A percentile compares a stretch with the other conserved stretches of the same genome.
These are phyloP conservation scores for Leuciscus waleckii DNA, from an alignment of 2,797 vertebrate genomes.

Conservation along the genomic window DNA sequence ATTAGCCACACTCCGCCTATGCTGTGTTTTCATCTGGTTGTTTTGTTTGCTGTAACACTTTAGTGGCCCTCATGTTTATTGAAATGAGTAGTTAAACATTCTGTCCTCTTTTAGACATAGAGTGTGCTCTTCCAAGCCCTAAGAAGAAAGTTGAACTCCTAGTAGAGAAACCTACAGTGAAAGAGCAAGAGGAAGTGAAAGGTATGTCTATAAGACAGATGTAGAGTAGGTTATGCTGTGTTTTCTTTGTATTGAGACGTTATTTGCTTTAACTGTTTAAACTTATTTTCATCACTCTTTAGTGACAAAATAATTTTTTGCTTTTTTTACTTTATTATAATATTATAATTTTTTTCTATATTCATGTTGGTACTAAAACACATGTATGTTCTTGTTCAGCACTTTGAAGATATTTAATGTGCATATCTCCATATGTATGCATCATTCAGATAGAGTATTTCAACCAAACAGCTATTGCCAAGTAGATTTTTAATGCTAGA, in stretches of 20 bases:
- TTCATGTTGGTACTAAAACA: neutral
- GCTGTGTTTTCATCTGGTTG: neutral
- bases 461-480: neutral
- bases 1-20: neutral
- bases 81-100: neutral
- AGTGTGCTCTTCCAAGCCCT: conserved; percentile 70
- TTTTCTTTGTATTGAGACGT: neutral
- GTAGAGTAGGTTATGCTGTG: neutral
- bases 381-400: neutral
- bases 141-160: conserved; percentile 64
- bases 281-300: neutral
- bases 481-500: too few species aligned
- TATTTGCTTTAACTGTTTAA: neutral
- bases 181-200: conserved; percentile 63
- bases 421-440: neutral
- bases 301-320: neutral
- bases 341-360: neutral
- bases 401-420: neutral
- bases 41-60: neutral
- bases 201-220: conserved; percentile 60
- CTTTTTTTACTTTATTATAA: neutral
- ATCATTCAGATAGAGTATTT: neutral
- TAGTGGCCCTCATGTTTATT: neutral
- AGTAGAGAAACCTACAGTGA: conserved; percentile 61
- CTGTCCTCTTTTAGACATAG: neutral